Percentiles rank a stretch among this genome's conserved stretches.
Conservation (phyloP, 1,140 invertebrate genomes). For the Lasaia peninsularis region DNA sequence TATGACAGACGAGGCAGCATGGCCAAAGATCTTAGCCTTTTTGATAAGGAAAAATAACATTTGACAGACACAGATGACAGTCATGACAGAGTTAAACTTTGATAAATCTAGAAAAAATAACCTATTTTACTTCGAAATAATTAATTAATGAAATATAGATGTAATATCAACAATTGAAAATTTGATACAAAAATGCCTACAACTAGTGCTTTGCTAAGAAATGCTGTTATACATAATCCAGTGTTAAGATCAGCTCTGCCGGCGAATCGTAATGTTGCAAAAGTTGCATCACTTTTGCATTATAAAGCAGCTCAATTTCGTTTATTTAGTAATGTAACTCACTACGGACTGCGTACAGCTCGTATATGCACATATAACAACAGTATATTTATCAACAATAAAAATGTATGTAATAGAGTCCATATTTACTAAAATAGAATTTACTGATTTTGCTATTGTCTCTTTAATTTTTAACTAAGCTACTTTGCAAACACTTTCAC, state of each 20-base stretch:
- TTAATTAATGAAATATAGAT: slow-evolving; percentile 42
- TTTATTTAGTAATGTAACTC: slow-evolving; percentile 24
- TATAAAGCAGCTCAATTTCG: slow-evolving; percentile 36
- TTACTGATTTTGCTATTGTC: no score
- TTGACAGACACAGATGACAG: slow-evolving; percentile 17
- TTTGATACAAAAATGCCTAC: slow-evolving; percentile 52
- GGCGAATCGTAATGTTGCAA: slow-evolving; percentile 46
- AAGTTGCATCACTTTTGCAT: slow-evolving; percentile 59
- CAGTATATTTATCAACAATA: slow-evolving; percentile 12
- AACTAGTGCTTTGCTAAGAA: slow-evolving; percentile 50
- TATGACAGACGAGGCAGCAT: no score
- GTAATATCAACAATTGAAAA: slow-evolving; percentile 13
- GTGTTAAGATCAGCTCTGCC: slow-evolving; percentile 44
- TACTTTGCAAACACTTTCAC: no score
- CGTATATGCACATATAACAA: slow-evolving; percentile 42
- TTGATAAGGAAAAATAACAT: neutral
- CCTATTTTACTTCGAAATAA: slow-evolving; percentile 36
- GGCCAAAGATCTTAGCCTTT: no score
- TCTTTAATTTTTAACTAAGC: no score
- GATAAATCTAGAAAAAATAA: slow-evolving; percentile 66
- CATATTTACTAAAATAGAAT: neutral
- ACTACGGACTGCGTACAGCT: slow-evolving; percentile 17
- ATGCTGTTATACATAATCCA: slow-evolving; percentile 43
- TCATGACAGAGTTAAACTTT: slow-evolving; percentile 31
- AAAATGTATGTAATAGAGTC: slow-evolving; percentile 20